Evolutionary conservation across 2,113 vertebrate species (phyloP).

Genomic region (Perognathus longimembris): DNA sequence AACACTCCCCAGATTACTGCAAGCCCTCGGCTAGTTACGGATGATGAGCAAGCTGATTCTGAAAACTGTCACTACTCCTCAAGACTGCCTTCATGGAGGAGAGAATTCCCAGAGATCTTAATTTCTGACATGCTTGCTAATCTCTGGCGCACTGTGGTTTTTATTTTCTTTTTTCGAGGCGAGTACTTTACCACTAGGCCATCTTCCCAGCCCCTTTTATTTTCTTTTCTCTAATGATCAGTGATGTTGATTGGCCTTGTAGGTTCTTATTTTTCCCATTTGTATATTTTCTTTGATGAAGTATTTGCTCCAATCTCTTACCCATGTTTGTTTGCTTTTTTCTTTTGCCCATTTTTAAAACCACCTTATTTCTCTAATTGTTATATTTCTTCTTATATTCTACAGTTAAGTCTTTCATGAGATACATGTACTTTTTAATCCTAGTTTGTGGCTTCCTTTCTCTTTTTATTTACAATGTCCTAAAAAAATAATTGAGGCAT

Average conservation of each 20-base stretch:
- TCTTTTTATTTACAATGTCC: conserved; percentile 27
- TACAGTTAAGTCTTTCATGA: conserved; percentile 19
- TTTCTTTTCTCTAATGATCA: neutral
- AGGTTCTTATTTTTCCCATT: neutral
- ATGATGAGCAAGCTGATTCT: conserved; percentile 6
- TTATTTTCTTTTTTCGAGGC: neutral
- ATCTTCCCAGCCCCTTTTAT: no score
- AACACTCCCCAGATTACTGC: neutral
- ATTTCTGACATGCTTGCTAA: neutral
- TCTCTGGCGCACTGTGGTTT: neutral
- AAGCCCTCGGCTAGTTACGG: neutral
- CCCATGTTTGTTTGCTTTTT: no score
- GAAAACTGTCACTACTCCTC: conserved; percentile 31
- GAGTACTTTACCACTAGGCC: no score
- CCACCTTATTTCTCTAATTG: conserved; percentile 26
- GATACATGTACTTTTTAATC: neutral
- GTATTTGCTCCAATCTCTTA: neutral
- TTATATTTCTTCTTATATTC: conserved; percentile 20
- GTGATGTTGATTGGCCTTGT: neutral
- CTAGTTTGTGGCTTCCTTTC: neutral
- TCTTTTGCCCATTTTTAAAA: neutral
- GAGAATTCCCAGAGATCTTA: neutral
- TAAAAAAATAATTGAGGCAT: conserved; percentile 6
- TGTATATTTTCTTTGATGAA: neutral
- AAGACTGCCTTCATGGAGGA: neutral